Base-by-base conservation (phyloP, 2,888 invertebrate genomes). In the Blastobasis adustella region DNA sequence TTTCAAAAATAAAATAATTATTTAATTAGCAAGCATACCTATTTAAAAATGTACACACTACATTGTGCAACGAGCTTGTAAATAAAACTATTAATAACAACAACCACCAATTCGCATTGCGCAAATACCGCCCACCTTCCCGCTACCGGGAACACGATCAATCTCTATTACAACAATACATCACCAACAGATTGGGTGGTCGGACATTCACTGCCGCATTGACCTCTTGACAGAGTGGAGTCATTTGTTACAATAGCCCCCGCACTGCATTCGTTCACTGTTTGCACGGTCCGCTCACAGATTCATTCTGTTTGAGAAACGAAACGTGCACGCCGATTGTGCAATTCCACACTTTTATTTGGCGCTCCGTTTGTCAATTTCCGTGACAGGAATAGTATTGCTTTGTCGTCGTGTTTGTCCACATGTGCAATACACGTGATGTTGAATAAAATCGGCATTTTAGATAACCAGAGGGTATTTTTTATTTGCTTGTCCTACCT, bases 151-250 rank as follows among this genome's bases (percentile, higher is more conserved):
- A 23, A 23, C 23, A 23, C 46, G 37, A 46, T n/a, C n/a, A 36
- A 46, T 46, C 37, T 37, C 6, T 36, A 40, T 53, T 23, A 23
- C 23, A 50, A 51, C 50, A 37, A 43, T 42, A 23, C 57, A 54
- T 39, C 59, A 62, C 62, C 60, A 59, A 42, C 45, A 10, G 9
- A 40, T 36, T 48, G 51, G 43, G 40, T 51, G 54, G 65, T 67
- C 60, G 68, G 70, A 72, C 76, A 66, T 74, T 74, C 66, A 79
- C 76, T 67, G 69, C 58, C 52, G 61, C 69, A 76, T 73, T 77
- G 76, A 73, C 76, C 75, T 69, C 63, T 66, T 77, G 80, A 83
- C 71, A 65, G 70, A 82, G 76, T 71, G 68, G 58, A 59, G 65
- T 70, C 73, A 76, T 82, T 82, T 74, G 76, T 80, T 71, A 75